Conservation (phyloP, 2,888 invertebrate genomes). For the Drosophila aldrichi region DNA sequence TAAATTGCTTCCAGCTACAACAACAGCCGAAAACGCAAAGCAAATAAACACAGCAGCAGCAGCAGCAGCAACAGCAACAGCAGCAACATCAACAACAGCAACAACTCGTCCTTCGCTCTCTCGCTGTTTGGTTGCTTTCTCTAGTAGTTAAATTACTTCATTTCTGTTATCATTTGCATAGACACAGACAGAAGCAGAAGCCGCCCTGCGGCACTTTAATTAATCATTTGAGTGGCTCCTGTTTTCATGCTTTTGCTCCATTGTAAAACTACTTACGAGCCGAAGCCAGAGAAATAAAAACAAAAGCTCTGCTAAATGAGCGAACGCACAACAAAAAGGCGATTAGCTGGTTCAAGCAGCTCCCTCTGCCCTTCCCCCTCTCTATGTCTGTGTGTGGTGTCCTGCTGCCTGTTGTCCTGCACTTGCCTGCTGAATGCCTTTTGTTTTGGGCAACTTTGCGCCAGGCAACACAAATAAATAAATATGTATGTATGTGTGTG, state of each 20-base stretch:
- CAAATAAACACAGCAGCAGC: conserved; percentile 64
- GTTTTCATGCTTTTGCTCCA: conserved; percentile 26
- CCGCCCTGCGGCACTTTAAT: conserved; percentile 74
- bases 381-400: not conserved
- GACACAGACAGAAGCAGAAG: conserved; percentile 41
- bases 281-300: conserved; percentile 30
- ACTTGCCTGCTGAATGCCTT: conserved; percentile 37
- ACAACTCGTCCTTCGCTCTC: not conserved
- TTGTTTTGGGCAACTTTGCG: conserved; percentile 58
- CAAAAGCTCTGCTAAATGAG: conserved; percentile 36
- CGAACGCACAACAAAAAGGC: conserved; percentile 64
- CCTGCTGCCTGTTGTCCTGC: conserved; percentile 17
- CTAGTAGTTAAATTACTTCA: conserved; percentile 57
- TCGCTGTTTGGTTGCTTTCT: not conserved
- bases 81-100: conserved; percentile 16
- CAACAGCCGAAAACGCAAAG: conserved; percentile 59
- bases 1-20: conserved; percentile 69
- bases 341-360: conserved; percentile 65
- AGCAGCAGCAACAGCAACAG: conserved; percentile 9
- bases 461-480: conserved; percentile 51
- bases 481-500: conserved; percentile 39
- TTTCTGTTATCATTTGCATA: conserved; percentile 79
- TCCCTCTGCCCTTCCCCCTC: not conserved
- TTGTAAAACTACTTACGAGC: conserved; percentile 67
- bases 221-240: conserved; percentile 72